Evolutionary conservation across 2,888 invertebrate species (phyloP), one percentile per base, ranked within the genome.

Genomic region (Bursaphelenchus okinawaensis): DNA sequence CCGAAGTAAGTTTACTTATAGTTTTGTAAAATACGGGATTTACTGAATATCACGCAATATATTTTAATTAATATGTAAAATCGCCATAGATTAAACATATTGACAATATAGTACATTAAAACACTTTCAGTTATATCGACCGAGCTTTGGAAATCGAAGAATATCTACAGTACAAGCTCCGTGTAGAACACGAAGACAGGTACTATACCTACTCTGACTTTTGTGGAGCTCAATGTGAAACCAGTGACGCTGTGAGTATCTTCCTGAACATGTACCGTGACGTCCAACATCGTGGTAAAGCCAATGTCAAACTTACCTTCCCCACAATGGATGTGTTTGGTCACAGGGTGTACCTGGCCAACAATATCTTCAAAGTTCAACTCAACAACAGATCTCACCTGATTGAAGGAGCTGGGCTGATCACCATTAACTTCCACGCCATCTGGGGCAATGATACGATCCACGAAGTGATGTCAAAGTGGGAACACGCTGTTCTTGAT

Each of bases 281-380:
- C 68, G 76, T 76, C 27, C 73, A 76, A 56, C 63, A 76, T 54
- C 50, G 70, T n/a, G 69, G 66, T n/a, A 72, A 75, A 56, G 63
- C 73, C 23, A 77, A 79, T 55, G 75, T 81, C 27, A 79, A 79
- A 58, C 60, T 81, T 51, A 82, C 80, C 29, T 82, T 78, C 62
- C 81, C 82, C 9, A 77, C 77, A 16, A 80, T 82, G 80, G 81
- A 82, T 50, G 74, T 82, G 7, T 82, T 77, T 60, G 80, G 80
- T 4, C 79, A 82, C 65, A 70, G 74, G 19, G 71, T 82, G 55
- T 82, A 82, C 64, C 68, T 82, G 66, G 82, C 80, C 19, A 80
- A 82, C 64, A 81, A 82, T 66, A 78, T 81, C 54, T 81, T 79
- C 67, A 74, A 76, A 54, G 79, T 82, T 4, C 64, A 68, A 9